These are phyloP conservation scores for Ophion slaviceki DNA, from an alignment of 2,888 invertebrate species.

Conservation along the genomic window DNA sequence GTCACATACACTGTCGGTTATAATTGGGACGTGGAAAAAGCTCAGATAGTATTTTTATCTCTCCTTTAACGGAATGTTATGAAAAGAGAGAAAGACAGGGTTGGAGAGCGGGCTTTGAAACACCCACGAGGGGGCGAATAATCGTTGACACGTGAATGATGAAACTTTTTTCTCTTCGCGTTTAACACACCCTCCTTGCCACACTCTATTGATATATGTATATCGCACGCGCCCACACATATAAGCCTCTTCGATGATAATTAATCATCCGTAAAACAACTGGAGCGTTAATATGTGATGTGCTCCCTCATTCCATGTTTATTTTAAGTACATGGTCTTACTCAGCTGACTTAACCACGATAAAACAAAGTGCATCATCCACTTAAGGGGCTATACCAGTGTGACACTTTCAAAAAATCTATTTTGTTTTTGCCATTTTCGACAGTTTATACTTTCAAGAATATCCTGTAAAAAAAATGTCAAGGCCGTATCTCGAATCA, in stretches of 20 bases:
- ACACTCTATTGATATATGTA: not conserved
- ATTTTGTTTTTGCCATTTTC: too few relatives aligned
- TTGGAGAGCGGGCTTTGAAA: not conserved
- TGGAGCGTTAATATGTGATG: not conserved
- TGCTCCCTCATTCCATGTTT: conserved; percentile 1
- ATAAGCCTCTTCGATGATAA: conserved; percentile 35
- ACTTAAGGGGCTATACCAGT: not conserved
- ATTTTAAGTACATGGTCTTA: conserved; percentile 13
- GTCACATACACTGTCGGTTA: not conserved
- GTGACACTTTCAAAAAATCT: too few relatives aligned
- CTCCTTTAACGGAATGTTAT: conserved; percentile 31
- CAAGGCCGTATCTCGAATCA: too few relatives aligned
- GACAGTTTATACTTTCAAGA: too few relatives aligned
- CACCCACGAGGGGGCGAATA: conserved; percentile 14
- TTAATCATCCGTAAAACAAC: conserved; percentile 28
- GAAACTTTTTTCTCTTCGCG: conserved; percentile 4
- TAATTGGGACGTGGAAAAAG: not conserved
- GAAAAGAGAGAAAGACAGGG: conserved; percentile 4
- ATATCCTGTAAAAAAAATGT: too few relatives aligned
- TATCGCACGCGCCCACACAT: not conserved
- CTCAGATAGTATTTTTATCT: conserved; percentile 4
- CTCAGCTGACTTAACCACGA: not conserved
- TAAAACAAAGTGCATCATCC: not conserved
- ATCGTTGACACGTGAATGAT: conserved; percentile 30
- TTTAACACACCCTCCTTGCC: conserved; percentile 1